phyloP scores from a whole-genome alignment of 2,888 invertebrate species.

The Acanthoscelides obtectus region DNA sequence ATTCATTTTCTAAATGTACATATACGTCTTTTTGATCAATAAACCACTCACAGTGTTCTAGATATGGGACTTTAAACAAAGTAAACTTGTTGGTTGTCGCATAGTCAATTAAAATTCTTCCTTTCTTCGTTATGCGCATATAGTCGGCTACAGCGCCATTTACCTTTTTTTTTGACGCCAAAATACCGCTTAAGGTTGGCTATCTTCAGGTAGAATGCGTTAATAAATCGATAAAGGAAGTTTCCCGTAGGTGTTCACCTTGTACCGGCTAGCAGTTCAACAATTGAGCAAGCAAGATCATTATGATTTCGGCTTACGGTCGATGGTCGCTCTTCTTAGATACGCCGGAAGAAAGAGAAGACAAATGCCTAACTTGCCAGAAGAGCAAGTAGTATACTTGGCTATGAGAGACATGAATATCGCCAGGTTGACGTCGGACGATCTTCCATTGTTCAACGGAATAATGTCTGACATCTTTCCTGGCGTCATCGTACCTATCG shows the following conservation, averaged over 20 bases:
- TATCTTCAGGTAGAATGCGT: too few species aligned
- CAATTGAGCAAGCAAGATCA: constrained; percentile 87
- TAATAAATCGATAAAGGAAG: too few species aligned
- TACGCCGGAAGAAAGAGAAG: constrained; percentile 81
- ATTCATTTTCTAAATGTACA: too few species aligned
- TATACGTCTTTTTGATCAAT: too few species aligned
- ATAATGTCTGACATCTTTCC: constrained; percentile 87
- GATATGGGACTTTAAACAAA: too few species aligned
- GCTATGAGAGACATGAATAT: constrained; percentile 93
- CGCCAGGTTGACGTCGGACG: constrained; percentile 72
- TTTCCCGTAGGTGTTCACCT: constrained; percentile 60
- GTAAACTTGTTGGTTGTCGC: too few species aligned
- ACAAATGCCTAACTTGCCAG: constrained; percentile 61
- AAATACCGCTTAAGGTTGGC: too few species aligned
- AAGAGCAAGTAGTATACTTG: constrained; percentile 69
- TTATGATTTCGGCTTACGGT: constrained; percentile 86
- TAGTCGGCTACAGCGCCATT: too few species aligned
- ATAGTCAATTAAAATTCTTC: too few species aligned
- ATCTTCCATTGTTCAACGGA: constrained; percentile 80
- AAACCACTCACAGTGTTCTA: too few species aligned
- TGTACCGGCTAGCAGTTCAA: constrained; percentile 79
- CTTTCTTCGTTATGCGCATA: too few species aligned
- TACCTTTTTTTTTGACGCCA: too few species aligned
- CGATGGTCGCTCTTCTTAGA: constrained; percentile 78
- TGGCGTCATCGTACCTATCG: constrained; percentile 64